Base-by-base conservation (phyloP, 2,888 invertebrate species). In the Mamestra brassicae region DNA sequence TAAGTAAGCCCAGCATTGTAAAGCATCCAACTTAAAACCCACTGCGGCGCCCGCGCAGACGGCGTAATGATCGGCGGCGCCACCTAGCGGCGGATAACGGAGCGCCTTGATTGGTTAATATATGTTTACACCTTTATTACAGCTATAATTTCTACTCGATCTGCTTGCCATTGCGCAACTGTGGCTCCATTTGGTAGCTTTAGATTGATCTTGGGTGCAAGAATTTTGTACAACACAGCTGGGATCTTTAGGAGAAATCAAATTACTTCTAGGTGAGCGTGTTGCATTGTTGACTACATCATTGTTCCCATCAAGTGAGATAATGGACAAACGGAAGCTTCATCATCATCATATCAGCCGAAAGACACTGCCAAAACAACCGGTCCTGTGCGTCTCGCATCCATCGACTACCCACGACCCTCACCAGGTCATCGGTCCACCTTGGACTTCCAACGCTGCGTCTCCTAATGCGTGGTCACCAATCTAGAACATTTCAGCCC, bases 31-130 rank as follows among this genome's bases (percentile, higher is more conserved):
- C 17, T 36, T 34, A n/a, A 54, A 65, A 64, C 60, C 7, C 1
- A 76, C 81, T 68, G 65, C 76, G 78, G 86, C 90, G 90, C 89
- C 81, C 66, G 87, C 90, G 90, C 93, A 94, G 94, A 93, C 94
- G 88, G 83, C 86, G 88, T 93, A 93, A 94, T 94, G 92, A 91
- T 85, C 87, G 74, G 80, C 84, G 94, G 94, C 94, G 95, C 95
- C 94, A 91, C 89, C 92, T 92, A 91, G 89, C 91, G 90, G 88
- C 87, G 83, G 64, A 85, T 94, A 95, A 94, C 94, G 94, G 94
- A 82, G 81, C 83, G 85, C 78, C 88, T 89, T 93, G 94, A 95
- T 95, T 95, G 93, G 94, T 92, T 94, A 93, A 95, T 95, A 93
- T 92, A 92, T 93, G 92, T 93, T 92, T 93, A 93, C 92, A 93